A percentile compares a stretch with the other conserved stretches of the same genome.
These are phyloP conservation scores for Spialia ferax DNA, from an alignment of 2,888 invertebrate genomes.

Conservation along the genomic window DNA sequence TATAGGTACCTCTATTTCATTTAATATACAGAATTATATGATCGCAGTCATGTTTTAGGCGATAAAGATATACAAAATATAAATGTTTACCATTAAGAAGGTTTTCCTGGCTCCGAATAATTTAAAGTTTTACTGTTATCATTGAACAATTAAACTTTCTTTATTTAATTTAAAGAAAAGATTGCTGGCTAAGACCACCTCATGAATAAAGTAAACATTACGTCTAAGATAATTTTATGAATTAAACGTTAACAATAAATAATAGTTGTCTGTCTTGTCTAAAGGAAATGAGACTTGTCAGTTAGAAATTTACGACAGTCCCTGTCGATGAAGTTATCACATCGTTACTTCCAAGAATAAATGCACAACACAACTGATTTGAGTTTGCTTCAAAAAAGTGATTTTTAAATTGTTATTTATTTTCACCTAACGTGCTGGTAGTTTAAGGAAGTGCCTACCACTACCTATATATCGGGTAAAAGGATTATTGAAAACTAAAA, in stretches of 20 bases:
- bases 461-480: too few relatives aligned
- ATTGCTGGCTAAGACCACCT: neutral
- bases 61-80: neutral
- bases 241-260: conserved; percentile 27
- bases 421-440: too few relatives aligned
- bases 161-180: neutral
- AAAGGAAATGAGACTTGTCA: conserved; percentile 32
- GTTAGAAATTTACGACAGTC: conserved; percentile 30
- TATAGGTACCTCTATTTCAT: too few relatives aligned
- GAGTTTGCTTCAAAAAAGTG: conserved; percentile 12
- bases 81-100: neutral
- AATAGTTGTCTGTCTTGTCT: conserved; percentile 20
- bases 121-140: conserved; percentile 1
- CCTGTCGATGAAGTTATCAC: conserved; percentile 20
- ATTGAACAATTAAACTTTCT: neutral
- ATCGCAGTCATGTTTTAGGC: neutral
- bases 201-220: conserved; percentile 3
- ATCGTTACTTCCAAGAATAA: conserved; percentile 24
- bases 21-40: too few relatives aligned
- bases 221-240: conserved; percentile 25
- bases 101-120: neutral
- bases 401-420: neutral
- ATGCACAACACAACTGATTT: conserved; percentile 25
- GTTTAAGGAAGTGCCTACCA: too few relatives aligned
- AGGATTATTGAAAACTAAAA: too few relatives aligned